Evolutionary conservation across 2,797 vertebrate species (phyloP).

Genomic region (Aratinga solstitialis): DNA sequence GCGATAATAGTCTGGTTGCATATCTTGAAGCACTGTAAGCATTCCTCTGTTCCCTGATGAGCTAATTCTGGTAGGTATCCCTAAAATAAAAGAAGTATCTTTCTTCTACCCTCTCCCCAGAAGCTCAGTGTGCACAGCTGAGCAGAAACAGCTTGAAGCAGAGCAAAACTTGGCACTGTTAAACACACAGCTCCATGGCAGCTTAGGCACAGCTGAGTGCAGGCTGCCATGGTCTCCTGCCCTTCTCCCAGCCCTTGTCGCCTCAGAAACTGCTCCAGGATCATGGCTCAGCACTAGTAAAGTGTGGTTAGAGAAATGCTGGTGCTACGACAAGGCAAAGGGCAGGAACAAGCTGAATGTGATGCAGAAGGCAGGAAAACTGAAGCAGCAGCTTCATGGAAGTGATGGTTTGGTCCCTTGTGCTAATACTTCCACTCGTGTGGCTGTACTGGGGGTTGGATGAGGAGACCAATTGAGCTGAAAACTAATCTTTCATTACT

Average conservation of each 20-base stretch:
- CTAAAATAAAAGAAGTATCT: not conserved
- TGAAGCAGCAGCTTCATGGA: not conserved
- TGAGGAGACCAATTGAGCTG: not conserved
- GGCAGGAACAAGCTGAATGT: not conserved
- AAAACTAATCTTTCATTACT: not conserved
- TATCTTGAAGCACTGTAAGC: not conserved
- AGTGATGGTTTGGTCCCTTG: not conserved
- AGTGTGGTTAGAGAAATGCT: not conserved
- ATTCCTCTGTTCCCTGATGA: not conserved
- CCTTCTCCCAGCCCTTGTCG: not conserved
- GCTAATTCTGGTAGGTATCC: not conserved
- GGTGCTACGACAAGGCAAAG: not conserved
- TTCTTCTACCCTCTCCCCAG: not conserved
- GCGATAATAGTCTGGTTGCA: not conserved
- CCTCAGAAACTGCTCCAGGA: not conserved
- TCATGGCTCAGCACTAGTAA: not conserved
- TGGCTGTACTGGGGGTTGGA: not conserved
- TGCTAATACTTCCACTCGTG: not conserved
- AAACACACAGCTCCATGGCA: not conserved
- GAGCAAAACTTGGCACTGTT: not conserved
- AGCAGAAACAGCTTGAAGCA: not conserved
- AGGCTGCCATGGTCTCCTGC: not conserved
- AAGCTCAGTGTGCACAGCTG: not conserved
- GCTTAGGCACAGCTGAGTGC: not conserved
- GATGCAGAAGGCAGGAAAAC: not conserved